phyloP scores from a whole-genome alignment of 2,888 invertebrate species.

The Meghimatium bilineatum region DNA sequence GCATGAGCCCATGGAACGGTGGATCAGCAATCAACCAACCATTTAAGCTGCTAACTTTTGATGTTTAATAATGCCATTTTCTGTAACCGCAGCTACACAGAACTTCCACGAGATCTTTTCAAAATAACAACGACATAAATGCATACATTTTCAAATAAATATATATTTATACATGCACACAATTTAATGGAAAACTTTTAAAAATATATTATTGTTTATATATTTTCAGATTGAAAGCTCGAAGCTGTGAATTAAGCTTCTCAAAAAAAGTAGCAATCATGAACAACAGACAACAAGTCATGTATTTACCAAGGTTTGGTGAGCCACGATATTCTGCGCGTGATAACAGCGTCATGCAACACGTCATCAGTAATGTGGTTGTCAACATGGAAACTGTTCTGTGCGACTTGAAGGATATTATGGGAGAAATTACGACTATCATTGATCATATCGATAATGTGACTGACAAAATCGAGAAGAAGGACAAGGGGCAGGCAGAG shows the following conservation, averaged over 20 bases:
- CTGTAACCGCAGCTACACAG: too few species aligned
- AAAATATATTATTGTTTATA: not conserved
- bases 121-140: too few species aligned
- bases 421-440: conserved; percentile 46
- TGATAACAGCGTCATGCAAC: conserved; percentile 4
- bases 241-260: not conserved
- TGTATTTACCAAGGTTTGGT: not conserved
- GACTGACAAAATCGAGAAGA: conserved; percentile 30
- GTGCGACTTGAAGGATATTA: conserved; percentile 42
- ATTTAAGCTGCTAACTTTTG: too few species aligned
- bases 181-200: too few species aligned
- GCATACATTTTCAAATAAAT: too few species aligned
- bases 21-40: too few species aligned
- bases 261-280: not conserved
- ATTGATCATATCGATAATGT: conserved; percentile 40
- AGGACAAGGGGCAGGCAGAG: not conserved
- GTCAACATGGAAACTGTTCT: conserved; percentile 43
- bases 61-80: too few species aligned
- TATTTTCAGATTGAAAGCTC: not conserved
- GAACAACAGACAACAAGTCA: not conserved
- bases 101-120: too few species aligned
- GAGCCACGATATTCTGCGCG: not conserved
- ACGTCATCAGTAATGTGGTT: conserved; percentile 30
- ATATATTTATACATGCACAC: too few species aligned
- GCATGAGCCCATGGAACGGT: too few species aligned